Evolutionary conservation across 2,113 vertebrate species (phyloP).

Genomic region (Catharus fuscescens): DNA sequence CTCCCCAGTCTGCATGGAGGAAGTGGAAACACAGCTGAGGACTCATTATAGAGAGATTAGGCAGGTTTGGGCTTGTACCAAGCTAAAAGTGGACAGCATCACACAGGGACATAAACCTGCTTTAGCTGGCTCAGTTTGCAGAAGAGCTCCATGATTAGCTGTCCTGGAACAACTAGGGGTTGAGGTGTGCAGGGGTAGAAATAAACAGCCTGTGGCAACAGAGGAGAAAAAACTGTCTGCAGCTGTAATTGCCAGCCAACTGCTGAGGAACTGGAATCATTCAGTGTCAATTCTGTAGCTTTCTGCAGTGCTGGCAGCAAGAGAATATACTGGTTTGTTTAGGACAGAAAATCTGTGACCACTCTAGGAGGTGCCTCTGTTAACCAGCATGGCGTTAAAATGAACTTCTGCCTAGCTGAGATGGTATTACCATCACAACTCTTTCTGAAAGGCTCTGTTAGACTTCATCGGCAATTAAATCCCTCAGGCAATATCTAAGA

Average conservation of each 20-base stretch:
- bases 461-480: not conserved
- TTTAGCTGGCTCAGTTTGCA: not conserved
- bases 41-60: rapidly evolving
- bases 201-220: not conserved
- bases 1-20: not conserved
- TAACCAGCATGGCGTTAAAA: not conserved
- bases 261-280: not conserved
- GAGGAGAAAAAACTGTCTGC: not conserved
- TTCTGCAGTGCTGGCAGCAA: not conserved
- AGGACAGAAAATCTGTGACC: not conserved
- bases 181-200: not conserved
- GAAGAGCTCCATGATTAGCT: not conserved
- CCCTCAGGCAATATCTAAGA: not conserved
- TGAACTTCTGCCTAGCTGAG: not conserved
- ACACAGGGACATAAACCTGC: not conserved
- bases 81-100: not conserved
- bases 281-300: not conserved
- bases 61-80: not conserved
- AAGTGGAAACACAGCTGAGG: not conserved
- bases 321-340: not conserved
- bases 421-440: not conserved
- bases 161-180: not conserved
- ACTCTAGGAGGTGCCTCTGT: not conserved
- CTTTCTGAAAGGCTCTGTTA: not conserved
- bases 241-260: not conserved